Evolutionary conservation across 2,113 vertebrate species (phyloP).

Genomic region (Todiramphus saurophagus): DNA sequence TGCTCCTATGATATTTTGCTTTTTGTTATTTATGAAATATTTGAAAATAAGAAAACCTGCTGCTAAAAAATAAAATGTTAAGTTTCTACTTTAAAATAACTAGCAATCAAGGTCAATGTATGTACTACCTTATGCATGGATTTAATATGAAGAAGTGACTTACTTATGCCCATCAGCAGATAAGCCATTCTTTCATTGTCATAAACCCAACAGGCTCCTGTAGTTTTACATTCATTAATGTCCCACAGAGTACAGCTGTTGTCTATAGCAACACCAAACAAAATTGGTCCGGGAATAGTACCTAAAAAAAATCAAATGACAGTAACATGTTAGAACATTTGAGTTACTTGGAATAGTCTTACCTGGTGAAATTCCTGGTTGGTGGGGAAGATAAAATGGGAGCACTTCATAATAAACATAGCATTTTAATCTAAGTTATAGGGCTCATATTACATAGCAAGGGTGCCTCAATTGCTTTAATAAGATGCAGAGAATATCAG

Average conservation of each 20-base stretch:
- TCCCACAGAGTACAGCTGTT: conserved; percentile 78
- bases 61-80: not conserved
- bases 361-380: not conserved
- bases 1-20: not conserved
- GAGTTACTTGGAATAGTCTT: not conserved
- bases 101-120: not conserved
- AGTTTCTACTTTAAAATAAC: not conserved
- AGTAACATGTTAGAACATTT: not conserved
- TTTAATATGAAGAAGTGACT: conserved; percentile 40
- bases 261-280: conserved; percentile 81
- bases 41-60: too few relatives aligned
- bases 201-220: conserved; percentile 80
- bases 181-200: conserved; percentile 76
- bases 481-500: not conserved
- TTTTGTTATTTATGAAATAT: not conserved
- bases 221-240: conserved; percentile 69
- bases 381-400: not conserved
- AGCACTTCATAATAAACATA: not conserved
- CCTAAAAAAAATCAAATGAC: conserved; percentile 49
- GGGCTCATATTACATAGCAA: not conserved
- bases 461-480: not conserved
- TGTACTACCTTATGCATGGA: not conserved
- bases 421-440: not conserved
- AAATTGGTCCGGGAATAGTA: conserved; percentile 82
- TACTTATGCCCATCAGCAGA: conserved; percentile 77